A percentile compares a stretch with the other conserved stretches of the same genome.
Conservation (phyloP, 2,888 invertebrate genomes). For the Priocnemis perturbator region DNA sequence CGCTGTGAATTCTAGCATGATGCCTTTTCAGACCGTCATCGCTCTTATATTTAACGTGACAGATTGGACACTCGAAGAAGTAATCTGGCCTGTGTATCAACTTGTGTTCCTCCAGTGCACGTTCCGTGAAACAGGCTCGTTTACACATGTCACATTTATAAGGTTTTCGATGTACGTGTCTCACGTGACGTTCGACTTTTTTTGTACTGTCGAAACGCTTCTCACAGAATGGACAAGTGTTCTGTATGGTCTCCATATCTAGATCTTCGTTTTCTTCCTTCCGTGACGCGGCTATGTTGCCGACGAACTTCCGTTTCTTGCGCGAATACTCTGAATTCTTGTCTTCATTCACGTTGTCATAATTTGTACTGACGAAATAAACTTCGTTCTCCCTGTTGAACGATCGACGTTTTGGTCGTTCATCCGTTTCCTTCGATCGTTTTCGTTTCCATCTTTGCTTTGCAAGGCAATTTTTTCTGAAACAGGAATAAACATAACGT, state of each 20-base stretch:
- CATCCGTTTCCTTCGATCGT: neutral
- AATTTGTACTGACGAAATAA: too few species aligned
- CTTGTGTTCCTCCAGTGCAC: constrained; percentile 54
- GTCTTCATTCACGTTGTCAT: neutral
- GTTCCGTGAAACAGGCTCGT: constrained; percentile 38
- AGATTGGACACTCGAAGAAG: constrained; percentile 57
- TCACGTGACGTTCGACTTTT: constrained; percentile 51
- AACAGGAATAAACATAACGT: constrained; percentile 51
- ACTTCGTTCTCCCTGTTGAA: neutral
- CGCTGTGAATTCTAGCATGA: constrained; percentile 45
- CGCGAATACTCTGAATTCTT: neutral
- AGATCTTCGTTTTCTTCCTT: constrained; percentile 25
- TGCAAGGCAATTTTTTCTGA: constrained; percentile 46
- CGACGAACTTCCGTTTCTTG: neutral
- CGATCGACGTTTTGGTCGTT: neutral
- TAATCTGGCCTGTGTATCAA: constrained; percentile 55
- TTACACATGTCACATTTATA: constrained; percentile 50
- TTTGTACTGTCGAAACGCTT: constrained; percentile 39
- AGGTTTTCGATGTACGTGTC: constrained; percentile 42
- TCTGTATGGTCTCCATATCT: constrained; percentile 41
- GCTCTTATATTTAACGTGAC: constrained; percentile 54
- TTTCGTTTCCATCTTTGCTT: constrained; percentile 29
- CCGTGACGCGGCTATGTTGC: too few species aligned
- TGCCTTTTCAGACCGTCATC: constrained; percentile 52
- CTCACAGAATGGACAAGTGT: constrained; percentile 54